Evolutionary conservation across 37 sponge, comb jelly and placozoan genomes (phyloP), one percentile per base, ranked within the genome.

Genomic region (Eunapius fragilis): DNA sequence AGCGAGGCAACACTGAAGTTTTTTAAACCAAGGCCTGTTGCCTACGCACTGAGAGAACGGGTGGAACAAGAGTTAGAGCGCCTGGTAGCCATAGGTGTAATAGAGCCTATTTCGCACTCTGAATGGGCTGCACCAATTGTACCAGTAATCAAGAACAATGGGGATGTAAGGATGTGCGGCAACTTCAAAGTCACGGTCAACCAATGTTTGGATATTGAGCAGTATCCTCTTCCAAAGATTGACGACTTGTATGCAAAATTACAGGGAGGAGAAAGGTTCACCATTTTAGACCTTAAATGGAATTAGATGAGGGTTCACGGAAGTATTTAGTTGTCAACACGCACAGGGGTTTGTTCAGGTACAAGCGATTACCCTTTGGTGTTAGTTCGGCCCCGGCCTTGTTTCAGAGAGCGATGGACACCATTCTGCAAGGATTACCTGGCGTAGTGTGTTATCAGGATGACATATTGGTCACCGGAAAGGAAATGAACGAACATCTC

Each of bases 301-400:
- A 27, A 31, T 26, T 89, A 2, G 76, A 70, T 25, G 86, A 84
- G 3, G 85, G 72, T 25, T 85, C 85, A 9, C n/a, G n/a, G n/a
- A n/a, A n/a, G n/a, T n/a, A n/a, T n/a, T n/a, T n/a, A 73, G 80
- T 82, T 1, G 31, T 89, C 0, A 89, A 85, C 81, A 89, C 81
- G 25, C 90, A 84, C 74, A 24, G 10, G 23, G 90, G 90, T 24
- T 70, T 84, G 34, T 84, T 80, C 31, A 41, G 75, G 35, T 75
- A 75, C 31, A 72, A 47, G 23, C 30, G 84, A 32, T 33, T 84
- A 73, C 84, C 75, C 30, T 73, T 84, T 48, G 79, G 86, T 3
- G 72, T 86, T 14, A 31, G 80, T 32, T 86, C 79, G 0, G 86
- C 86, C 2, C 79, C 86, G 25, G 78, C 86, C 24, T 49, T 86